phyloP scores from a whole-genome alignment of 2,888 invertebrate species.

The Callosobruchus maculatus region DNA sequence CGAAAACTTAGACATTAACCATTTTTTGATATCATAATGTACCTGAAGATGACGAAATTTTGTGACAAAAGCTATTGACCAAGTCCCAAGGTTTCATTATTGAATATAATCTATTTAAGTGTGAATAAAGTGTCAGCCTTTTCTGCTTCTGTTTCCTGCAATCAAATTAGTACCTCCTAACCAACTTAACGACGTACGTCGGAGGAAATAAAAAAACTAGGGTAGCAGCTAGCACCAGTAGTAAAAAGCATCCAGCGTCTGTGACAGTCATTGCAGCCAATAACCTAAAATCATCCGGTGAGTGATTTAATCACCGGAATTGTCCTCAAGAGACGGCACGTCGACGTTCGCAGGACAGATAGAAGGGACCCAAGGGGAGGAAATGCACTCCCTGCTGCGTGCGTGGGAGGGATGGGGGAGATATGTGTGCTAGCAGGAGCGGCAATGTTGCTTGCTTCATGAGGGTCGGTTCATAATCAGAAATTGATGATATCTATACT shows the following conservation, averaged over 20 bases:
- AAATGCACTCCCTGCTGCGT: not conserved
- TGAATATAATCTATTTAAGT: no score
- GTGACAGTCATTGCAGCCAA: conserved; percentile 1
- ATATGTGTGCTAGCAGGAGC: not conserved
- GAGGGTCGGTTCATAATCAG: not conserved
- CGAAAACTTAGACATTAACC: no score
- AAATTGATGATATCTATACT: not conserved
- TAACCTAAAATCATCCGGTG: conserved; percentile 19
- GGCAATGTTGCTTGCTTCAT: not conserved
- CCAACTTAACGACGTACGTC: not conserved
- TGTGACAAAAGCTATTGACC: no score
- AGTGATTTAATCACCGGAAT: conserved; percentile 31
- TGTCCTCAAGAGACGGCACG: conserved; percentile 23
- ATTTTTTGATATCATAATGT: no score
- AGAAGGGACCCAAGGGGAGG: conserved; percentile 14
- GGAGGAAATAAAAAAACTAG: not conserved
- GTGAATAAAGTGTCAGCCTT: no score
- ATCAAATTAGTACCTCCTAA: no score
- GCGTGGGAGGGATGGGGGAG: not conserved
- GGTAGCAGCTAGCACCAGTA: no score
- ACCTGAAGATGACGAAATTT: no score
- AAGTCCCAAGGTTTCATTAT: no score
- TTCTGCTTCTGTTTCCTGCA: no score
- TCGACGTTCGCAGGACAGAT: conserved; percentile 15
- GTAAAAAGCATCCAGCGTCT: not conserved